These are phyloP conservation scores for Bacillus rossius DNA, from an alignment of 1,140 invertebrate genomes.

Conservation along the genomic window DNA sequence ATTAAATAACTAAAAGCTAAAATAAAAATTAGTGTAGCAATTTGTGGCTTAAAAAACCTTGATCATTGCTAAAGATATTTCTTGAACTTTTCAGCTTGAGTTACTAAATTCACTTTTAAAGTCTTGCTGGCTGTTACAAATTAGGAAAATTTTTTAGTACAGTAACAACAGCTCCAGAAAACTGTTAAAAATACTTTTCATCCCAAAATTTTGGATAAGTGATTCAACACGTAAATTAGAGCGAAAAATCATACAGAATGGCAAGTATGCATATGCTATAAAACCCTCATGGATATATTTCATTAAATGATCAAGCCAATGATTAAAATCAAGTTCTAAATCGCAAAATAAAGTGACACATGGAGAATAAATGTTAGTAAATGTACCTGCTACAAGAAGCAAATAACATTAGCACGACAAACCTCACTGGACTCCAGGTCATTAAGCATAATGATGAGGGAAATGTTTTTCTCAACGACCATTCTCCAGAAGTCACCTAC, in stretches of 20 bases:
- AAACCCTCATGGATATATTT: background rate
- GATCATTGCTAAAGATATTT: too few species aligned
- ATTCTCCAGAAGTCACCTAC: slow-evolving; percentile 55
- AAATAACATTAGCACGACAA: background rate
- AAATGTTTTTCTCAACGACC: slow-evolving; percentile 52
- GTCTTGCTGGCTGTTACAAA: too few species aligned
- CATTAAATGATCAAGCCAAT: background rate
- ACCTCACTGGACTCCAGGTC: slow-evolving; percentile 23
- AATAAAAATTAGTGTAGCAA: too few species aligned
- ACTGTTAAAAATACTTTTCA: too few species aligned
- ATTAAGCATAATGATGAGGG: slow-evolving; percentile 49
- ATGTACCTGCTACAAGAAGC: background rate
- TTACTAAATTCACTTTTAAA: background rate
- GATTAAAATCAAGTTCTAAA: background rate
- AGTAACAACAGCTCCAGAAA: too few species aligned
- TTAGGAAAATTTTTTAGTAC: too few species aligned
- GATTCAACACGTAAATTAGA: background rate
- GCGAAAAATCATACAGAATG: background rate
- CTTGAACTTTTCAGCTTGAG: background rate
- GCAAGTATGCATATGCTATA: background rate
- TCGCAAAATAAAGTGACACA: background rate
- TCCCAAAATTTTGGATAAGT: too few species aligned
- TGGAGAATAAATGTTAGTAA: background rate
- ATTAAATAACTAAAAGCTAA: too few species aligned
- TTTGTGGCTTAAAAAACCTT: too few species aligned